Conservation (phyloP, 2,888 invertebrate species). For the Tiliacea aurago region DNA sequence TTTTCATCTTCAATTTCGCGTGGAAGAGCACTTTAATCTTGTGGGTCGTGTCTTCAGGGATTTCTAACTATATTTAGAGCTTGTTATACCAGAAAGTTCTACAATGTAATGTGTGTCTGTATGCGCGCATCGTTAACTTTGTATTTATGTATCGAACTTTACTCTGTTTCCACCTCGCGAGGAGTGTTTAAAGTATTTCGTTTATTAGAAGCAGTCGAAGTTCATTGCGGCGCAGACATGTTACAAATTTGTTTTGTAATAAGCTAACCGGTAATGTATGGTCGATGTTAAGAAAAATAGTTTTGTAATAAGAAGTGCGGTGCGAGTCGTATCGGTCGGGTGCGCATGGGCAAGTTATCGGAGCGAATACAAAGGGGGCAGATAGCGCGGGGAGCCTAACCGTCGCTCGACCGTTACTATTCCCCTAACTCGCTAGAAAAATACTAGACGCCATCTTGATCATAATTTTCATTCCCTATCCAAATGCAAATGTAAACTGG, state of each 20-base stretch:
- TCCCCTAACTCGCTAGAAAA: constrained; percentile 89
- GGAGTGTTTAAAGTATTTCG: constrained; percentile 44
- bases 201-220: constrained; percentile 55
- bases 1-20: constrained; percentile 59
- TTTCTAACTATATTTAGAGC: constrained; percentile 60
- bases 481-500: constrained; percentile 76
- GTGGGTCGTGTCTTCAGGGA: constrained; percentile 33
- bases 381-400: constrained; percentile 90
- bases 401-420: constrained; percentile 90
- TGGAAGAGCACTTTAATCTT: constrained; percentile 48
- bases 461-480: constrained; percentile 73
- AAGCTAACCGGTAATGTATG: constrained; percentile 82
- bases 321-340: constrained; percentile 88
- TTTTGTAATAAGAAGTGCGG: constrained; percentile 87
- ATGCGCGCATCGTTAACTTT: constrained; percentile 85
- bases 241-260: constrained; percentile 68
- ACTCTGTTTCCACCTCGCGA: constrained; percentile 73
- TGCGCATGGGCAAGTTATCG: constrained; percentile 90
- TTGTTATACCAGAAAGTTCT: constrained; percentile 40
- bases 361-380: constrained; percentile 90
- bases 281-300: constrained; percentile 79
- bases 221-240: constrained; percentile 80
- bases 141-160: constrained; percentile 83
- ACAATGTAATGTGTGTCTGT: constrained; percentile 68
- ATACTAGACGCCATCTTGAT: constrained; percentile 88